Percentiles rank a stretch among this genome's conserved stretches.
Conservation (phyloP, 1,140 invertebrate genomes). For the Penaeus japonicus region DNA sequence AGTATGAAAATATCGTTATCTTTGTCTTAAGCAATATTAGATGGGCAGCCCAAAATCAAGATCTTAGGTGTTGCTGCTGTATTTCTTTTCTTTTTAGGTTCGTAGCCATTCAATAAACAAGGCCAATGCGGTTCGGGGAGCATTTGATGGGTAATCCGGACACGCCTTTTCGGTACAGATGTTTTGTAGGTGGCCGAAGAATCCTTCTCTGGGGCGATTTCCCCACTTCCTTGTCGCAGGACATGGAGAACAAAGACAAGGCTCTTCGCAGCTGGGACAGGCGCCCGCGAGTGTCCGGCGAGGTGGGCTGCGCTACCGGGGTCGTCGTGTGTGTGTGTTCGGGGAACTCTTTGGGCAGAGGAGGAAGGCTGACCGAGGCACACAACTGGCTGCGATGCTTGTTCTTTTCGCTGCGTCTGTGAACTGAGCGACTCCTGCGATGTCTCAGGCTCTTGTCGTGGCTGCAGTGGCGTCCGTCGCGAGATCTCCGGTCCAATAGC, state of each 20-base stretch:
- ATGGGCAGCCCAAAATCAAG: neutral
- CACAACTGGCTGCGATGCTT: neutral
- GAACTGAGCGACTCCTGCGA: neutral
- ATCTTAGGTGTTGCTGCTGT: neutral
- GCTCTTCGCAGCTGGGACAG: conserved; percentile 36
- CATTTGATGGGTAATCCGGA: conserved; percentile 43
- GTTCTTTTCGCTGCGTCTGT: neutral
- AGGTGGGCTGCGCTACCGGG: neutral
- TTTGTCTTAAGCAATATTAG: too few species aligned
- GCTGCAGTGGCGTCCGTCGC: neutral
- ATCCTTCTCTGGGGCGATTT: conserved; percentile 23
- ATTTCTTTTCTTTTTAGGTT: neutral
- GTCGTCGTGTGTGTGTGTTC: neutral
- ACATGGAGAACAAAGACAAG: conserved; percentile 36
- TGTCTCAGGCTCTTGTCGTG: neutral
- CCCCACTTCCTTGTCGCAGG: conserved; percentile 15
- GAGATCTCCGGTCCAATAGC: neutral
- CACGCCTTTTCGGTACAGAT: conserved; percentile 17
- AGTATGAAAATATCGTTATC: too few species aligned
- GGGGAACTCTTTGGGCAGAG: neutral
- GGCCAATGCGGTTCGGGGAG: conserved; percentile 17
- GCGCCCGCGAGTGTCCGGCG: conserved; percentile 11
- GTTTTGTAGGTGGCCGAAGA: conserved; percentile 24
- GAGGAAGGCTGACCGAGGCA: conserved; percentile 23
- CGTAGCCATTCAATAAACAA: conserved; percentile 1